Conservation (phyloP, 2,797 vertebrate genomes). For the Syngnathus acus region DNA sequence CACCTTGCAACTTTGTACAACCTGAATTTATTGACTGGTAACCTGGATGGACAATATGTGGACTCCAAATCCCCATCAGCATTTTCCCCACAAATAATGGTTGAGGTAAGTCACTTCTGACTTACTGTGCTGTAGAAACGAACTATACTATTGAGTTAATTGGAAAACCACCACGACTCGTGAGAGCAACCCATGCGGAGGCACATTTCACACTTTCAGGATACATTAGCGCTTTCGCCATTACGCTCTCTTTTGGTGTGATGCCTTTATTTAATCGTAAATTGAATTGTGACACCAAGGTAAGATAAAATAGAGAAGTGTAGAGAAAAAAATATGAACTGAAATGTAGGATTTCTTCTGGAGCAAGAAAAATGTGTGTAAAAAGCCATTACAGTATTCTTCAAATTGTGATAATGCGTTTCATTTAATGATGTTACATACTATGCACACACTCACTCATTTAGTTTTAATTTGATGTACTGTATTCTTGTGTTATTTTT, state of each 20-base stretch:
- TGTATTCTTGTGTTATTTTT: no score
- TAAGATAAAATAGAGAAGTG: background rate
- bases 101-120: background rate
- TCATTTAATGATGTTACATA: no score
- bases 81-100: background rate
- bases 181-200: conserved; percentile 18
- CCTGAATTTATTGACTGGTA: background rate
- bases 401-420: no score
- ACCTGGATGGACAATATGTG: background rate
- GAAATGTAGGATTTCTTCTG: no score
- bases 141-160: no score
- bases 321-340: no score
- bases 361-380: no score
- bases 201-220: conserved; percentile 21
- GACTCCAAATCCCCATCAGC: background rate
- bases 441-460: no score
- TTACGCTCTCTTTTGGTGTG: background rate
- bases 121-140: no score
- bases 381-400: no score
- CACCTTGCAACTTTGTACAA: background rate
- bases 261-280: conserved; percentile 46
- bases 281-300: background rate
- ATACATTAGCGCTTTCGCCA: background rate
- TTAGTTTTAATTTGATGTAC: no score
- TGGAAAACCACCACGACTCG: conserved; percentile 7